Evolutionary conservation across 2,888 invertebrate species (phyloP).

Genomic region (Apamea sordens): DNA sequence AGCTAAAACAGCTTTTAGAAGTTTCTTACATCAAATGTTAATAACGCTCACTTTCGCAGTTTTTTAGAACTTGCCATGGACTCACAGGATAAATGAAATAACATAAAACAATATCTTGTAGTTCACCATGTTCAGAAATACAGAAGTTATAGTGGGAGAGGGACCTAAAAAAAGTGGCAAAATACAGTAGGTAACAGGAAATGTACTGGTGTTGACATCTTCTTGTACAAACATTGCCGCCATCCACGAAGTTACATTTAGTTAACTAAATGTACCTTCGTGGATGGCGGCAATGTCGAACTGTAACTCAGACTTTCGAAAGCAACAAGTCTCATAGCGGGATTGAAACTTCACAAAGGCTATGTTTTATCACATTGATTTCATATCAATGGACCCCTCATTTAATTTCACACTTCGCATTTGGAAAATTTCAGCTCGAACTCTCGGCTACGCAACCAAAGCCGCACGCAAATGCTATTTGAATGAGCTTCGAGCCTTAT

Average conservation of each 20-base stretch:
- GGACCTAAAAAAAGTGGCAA: background rate
- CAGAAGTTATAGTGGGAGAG: background rate
- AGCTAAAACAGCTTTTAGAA: background rate
- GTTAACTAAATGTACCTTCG: too few species aligned
- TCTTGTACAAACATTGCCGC: background rate
- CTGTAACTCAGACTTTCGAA: background rate
- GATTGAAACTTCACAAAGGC: conserved; percentile 35
- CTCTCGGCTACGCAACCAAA: conserved; percentile 53
- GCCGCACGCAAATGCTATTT: conserved; percentile 66
- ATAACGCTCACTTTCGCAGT: background rate
- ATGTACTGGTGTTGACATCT: background rate
- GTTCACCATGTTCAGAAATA: background rate
- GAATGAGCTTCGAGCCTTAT: conserved; percentile 68
- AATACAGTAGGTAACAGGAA: background rate
- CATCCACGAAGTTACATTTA: background rate
- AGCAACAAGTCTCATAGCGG: conserved; percentile 28
- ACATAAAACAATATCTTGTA: background rate
- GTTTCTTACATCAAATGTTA: background rate
- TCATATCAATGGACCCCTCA: conserved; percentile 58
- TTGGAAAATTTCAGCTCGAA: conserved; percentile 60
- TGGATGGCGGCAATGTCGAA: too few species aligned
- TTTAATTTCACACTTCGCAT: conserved; percentile 63
- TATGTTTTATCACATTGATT: conserved; percentile 62
- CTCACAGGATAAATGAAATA: background rate
- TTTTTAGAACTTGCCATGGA: background rate